Percentiles rank a stretch among this genome's conserved stretches.
These are phyloP conservation scores for Philaethria dido DNA, from an alignment of 2,888 invertebrate genomes.

Conservation along the genomic window DNA sequence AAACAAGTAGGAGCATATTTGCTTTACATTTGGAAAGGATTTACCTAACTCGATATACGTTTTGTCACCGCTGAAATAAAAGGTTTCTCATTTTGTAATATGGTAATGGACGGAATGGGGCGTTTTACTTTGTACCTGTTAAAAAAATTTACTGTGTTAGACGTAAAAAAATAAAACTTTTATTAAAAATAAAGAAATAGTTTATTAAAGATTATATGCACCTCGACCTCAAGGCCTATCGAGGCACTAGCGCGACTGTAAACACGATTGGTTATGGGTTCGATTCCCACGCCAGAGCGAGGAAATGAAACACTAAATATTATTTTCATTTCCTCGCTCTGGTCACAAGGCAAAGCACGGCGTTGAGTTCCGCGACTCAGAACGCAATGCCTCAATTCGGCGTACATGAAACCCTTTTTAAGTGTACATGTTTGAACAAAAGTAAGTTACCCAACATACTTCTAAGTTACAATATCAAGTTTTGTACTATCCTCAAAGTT, in stretches of 20 bases:
- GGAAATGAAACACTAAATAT: too few relatives aligned
- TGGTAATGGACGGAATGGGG: background rate
- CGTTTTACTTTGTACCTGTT: background rate
- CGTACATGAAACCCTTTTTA: background rate
- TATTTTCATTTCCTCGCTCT: too few relatives aligned
- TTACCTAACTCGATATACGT: background rate
- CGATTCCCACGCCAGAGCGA: too few relatives aligned
- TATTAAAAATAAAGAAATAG: too few relatives aligned
- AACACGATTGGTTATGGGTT: too few relatives aligned
- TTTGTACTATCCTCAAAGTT: conserved; percentile 24
- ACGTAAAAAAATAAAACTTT: too few relatives aligned
- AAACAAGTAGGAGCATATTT: conserved; percentile 10
- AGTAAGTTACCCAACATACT: conserved; percentile 3
- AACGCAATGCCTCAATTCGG: too few relatives aligned
- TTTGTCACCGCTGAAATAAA: background rate
- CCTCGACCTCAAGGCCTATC: too few relatives aligned
- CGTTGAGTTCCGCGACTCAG: too few relatives aligned
- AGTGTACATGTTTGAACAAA: background rate
- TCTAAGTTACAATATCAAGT: conserved; percentile 21
- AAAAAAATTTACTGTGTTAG: background rate
- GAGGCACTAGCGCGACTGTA: too few relatives aligned
- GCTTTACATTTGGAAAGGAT: background rate
- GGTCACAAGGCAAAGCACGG: too few relatives aligned
- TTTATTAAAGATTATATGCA: too few relatives aligned
- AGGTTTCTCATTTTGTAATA: background rate